Base-by-base conservation (phyloP, 1,140 invertebrate genomes). In the Chironomus tepperi region DNA sequence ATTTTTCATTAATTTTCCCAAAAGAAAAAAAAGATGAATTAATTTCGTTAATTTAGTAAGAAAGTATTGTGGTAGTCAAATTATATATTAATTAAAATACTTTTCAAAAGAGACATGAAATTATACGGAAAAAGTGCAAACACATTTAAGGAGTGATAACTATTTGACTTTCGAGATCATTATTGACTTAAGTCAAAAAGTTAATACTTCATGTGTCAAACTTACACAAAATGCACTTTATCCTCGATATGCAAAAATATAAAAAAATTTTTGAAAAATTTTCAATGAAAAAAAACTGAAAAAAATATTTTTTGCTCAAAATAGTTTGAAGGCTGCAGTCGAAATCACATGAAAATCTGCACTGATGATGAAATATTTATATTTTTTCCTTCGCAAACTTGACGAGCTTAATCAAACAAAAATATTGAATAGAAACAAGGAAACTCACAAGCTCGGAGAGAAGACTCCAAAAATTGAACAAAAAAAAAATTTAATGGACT, bases 251-350 rank as follows among this genome's bases (percentile, higher is more conserved):
- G 24, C 24, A 34, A 34, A 34, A 34, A 34, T 34, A 34, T 2
- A 34, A 34, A 34, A 34, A 34, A 34, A 34, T 2, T 34, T 34
- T 34, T 34, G 1, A 5, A 34, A 34, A 34, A 34, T 34, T 34
- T 47, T 10, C 43, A 47, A 47, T 15, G 15, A 47, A 15, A 57
- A 57, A n/a, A n/a, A 57, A 9, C 5, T 8, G 15, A 15, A 15
- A 47, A 47, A 57, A 57, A 57, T n/a, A 12, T 57, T 57, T 57
- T 57, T 57, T 57, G 47, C 47, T 57, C 47, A 57, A 70, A 70
- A 70, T 19, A 70, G 16, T 70, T 19, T 70, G 65, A 70, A 70
- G 65, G 16, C 19, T 21, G 65, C 19, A 70, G 65, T 70, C 65
- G 19, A 70, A 15, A 19, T 57, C 47, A 57, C 47, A 57, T n/a